A percentile compares a stretch with the other conserved stretches of the same genome.
These are phyloP conservation scores for Agriopis aurantiaria DNA, from an alignment of 2,888 invertebrate species.

Conservation along the genomic window DNA sequence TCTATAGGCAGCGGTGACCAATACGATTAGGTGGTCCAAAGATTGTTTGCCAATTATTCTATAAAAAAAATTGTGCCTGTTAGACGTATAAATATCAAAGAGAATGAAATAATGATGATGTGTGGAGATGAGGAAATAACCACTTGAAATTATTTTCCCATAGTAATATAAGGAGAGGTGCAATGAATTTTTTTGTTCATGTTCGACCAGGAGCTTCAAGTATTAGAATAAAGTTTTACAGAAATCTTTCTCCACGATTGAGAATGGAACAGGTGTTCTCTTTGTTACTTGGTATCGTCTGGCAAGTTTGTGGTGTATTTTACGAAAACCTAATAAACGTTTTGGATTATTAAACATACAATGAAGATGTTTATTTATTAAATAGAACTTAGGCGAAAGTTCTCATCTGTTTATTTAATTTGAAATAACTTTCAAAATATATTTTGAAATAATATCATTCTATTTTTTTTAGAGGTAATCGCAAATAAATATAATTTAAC, in stretches of 20 bases:
- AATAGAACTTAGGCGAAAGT: not conserved
- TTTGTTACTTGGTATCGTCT: slow-evolving; percentile 18
- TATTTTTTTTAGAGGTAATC: too few species aligned
- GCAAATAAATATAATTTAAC: too few species aligned
- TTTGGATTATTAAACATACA: not conserved
- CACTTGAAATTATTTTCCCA: not conserved
- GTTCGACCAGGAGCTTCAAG: slow-evolving; percentile 13
- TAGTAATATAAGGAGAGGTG: not conserved
- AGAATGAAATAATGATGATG: too few species aligned
- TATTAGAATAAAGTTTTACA: slow-evolving; percentile 15
- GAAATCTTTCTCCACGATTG: slow-evolving; percentile 17
- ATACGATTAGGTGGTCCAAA: too few species aligned
- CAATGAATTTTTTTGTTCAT: slow-evolving; percentile 21
- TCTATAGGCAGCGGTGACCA: too few species aligned
- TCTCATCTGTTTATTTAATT: not conserved
- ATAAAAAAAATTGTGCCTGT: too few species aligned
- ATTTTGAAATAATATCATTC: not conserved
- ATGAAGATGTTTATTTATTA: slow-evolving; percentile 1
- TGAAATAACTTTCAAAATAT: not conserved
- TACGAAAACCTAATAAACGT: not conserved
- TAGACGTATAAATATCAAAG: too few species aligned
- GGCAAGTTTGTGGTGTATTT: slow-evolving; percentile 6
- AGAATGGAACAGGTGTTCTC: slow-evolving; percentile 25
- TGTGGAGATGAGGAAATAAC: not conserved
- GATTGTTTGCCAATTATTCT: too few species aligned